phyloP scores from a whole-genome alignment of 2,113 vertebrate genomes.

The Hyperoodon ampullatus region DNA sequence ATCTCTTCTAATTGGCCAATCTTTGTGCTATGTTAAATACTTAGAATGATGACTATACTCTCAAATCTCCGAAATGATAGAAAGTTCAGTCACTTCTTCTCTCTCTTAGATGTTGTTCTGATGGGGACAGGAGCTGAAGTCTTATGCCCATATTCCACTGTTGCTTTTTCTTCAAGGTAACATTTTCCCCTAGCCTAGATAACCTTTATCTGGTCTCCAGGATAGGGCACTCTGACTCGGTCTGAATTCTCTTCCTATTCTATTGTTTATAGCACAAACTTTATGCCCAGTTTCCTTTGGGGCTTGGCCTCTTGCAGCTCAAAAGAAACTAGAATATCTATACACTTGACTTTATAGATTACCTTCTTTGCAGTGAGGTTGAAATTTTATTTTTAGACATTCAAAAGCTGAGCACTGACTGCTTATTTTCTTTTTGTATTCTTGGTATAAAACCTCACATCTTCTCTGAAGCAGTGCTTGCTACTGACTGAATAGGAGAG shows the following conservation, averaged over 20 bases:
- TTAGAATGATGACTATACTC: not conserved
- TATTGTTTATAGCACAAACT: not conserved
- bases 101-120: not conserved
- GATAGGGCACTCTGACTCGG: not conserved
- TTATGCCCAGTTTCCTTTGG: not conserved
- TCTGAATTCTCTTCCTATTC: not conserved
- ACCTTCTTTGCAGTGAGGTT: not conserved
- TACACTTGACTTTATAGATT: constrained; percentile 44
- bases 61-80: not conserved
- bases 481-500: not conserved
- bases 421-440: constrained; percentile 35
- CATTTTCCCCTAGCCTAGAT: not conserved
- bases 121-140: not conserved
- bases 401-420: constrained; percentile 32
- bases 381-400: constrained; percentile 58
- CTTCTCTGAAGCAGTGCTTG: not conserved
- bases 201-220: constrained; percentile 28
- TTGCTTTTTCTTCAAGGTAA: not conserved
- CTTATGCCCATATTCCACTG: not conserved
- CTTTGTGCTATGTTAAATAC: not conserved
- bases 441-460: not conserved
- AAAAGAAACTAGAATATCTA: constrained; percentile 58
- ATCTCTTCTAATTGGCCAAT: not conserved
- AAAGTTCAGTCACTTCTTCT: not conserved
- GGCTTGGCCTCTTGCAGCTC: not conserved